Evolutionary conservation across 2,888 invertebrate species (phyloP), one percentile per base, ranked within the genome.

Genomic region (Endomychus coccineus): DNA sequence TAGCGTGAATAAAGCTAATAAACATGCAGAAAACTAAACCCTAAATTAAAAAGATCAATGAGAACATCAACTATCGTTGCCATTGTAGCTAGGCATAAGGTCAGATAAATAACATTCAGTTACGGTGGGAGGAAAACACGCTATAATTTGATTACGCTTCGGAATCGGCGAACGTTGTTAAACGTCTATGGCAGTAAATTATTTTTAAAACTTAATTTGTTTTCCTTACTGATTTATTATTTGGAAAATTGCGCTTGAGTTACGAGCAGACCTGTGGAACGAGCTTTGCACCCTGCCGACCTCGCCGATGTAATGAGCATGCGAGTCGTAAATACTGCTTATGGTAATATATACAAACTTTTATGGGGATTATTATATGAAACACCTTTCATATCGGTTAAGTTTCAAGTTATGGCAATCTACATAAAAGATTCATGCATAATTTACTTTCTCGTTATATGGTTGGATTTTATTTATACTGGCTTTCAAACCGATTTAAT

Each of bases 301-400:
- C 11, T 32, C 12, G 7, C 16, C 14, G 28, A 14, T 49, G 47
- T 50, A 51, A 54, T 51, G 48, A 54, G 43, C 47, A 43, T 48
- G 44, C 48, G 37, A 42, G 41, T 36, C 45, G 50, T 54, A 54
- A 55, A 55, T 54, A 48, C 46, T 40, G 40, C 45, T 49, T 51
- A 51, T 46, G 50, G 49, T 51, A 51, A 52, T 50, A 49, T 50
- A 49, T 46, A 53, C 51, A 52, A 53, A 52, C 52, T 53, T 53
- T 53, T 52, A 54, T 50, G 46, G 44, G n/a, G 49, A 45, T 54
- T 51, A 55, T 52, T 51, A 54, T 48, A 46, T 48, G 45, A 47
- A 34, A 48, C 48, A 51, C 49, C 50, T 53, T 52, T 53, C 11
- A 28, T 28, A 28, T 13, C 5, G 15, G 29, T 14, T 28, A 28